Conservation (phyloP, 1,140 invertebrate genomes). For the Aphaenogaster ashmeadi region DNA sequence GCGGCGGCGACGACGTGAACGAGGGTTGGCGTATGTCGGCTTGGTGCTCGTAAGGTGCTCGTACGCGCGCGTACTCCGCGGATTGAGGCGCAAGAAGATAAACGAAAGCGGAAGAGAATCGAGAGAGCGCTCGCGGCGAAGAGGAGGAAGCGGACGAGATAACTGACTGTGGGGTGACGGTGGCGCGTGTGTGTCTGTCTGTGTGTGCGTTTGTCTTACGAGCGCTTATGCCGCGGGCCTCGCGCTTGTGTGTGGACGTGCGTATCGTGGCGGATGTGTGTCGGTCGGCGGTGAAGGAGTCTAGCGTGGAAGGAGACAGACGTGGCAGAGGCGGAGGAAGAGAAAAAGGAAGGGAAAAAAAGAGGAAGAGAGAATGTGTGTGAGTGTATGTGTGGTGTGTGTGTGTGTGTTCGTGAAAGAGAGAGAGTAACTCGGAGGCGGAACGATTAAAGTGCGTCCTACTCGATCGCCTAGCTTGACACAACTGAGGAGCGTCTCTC, state of each 20-base stretch:
- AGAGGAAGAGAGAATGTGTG: conserved; percentile 67
- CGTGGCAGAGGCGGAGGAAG: conserved; percentile 22
- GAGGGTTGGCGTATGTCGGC: conserved; percentile 9
- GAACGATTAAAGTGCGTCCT: conserved; percentile 87
- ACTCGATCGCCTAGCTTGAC: conserved; percentile 87
- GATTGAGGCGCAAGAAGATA: neutral
- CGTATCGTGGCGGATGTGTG: conserved; percentile 34
- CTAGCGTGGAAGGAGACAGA: conserved; percentile 58
- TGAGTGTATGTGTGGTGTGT: conserved; percentile 66
- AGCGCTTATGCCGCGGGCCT: conserved; percentile 35
- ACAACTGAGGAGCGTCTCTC: conserved; percentile 84
- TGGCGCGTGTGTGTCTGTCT: conserved; percentile 49
- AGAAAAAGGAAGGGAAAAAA: conserved; percentile 25
- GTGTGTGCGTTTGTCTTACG: conserved; percentile 53
- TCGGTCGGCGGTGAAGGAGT: conserved; percentile 17
- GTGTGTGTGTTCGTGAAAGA: conserved; percentile 72
- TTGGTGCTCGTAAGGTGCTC: neutral
- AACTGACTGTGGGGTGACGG: neutral
- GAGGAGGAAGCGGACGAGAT: neutral
- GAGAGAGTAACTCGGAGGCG: conserved; percentile 83
- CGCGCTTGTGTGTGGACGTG: conserved; percentile 42
- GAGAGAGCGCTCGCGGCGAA: neutral
- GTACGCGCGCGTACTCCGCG: conserved; percentile 47
- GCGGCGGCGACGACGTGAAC: conserved; percentile 29
- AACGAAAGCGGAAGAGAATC: conserved; percentile 37